Evolutionary conservation across 2,888 invertebrate species (phyloP).

Genomic region (Cerceris rybyensis): DNA sequence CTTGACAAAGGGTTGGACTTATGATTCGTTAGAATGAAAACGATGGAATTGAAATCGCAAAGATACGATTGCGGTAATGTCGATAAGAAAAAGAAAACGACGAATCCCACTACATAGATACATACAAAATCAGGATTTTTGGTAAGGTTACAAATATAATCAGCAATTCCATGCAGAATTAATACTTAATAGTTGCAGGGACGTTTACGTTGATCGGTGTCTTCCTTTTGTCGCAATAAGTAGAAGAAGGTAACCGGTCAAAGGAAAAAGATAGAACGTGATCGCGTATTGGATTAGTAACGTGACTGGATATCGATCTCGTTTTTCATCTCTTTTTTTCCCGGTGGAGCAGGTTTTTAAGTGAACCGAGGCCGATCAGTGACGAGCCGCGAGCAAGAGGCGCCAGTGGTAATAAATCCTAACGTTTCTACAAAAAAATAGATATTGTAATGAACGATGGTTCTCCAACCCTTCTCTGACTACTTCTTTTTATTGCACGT

Average conservation of each 20-base stretch:
- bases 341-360: conserved; percentile 42
- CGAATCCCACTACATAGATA: too few relatives aligned
- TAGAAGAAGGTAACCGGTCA: conserved; percentile 9
- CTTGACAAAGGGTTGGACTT: too few relatives aligned
- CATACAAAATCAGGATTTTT: too few relatives aligned
- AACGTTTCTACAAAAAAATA: conserved; percentile 40
- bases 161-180: conserved; percentile 22
- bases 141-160: not conserved
- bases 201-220: conserved; percentile 15
- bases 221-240: conserved; percentile 27
- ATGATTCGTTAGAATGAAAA: too few relatives aligned
- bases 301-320: conserved; percentile 46
- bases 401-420: conserved; percentile 53
- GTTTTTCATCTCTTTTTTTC: conserved; percentile 40
- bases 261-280: conserved; percentile 38
- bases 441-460: conserved; percentile 32
- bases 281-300: conserved; percentile 29
- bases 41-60: too few relatives aligned
- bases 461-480: not conserved
- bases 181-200: conserved; percentile 30
- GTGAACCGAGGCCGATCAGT: conserved; percentile 28
- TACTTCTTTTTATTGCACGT: conserved; percentile 11
- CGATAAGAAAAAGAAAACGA: too few relatives aligned
- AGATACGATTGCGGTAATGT: too few relatives aligned
- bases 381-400: conserved; percentile 38